Conservation (phyloP, 2,888 invertebrate genomes). For the Griposia aprilina region DNA sequence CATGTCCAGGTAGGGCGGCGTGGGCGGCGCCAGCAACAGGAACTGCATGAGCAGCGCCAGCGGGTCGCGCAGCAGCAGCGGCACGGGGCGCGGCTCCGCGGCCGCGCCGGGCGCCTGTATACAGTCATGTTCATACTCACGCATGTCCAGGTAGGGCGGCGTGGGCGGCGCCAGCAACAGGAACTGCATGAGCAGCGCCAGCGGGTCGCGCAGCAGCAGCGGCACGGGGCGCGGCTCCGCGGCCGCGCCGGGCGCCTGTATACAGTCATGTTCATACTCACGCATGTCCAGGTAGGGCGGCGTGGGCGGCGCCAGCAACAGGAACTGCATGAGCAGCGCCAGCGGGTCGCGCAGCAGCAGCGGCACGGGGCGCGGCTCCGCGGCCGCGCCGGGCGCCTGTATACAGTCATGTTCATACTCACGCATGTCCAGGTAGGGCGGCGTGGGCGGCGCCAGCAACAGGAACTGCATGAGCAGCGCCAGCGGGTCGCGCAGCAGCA, state of each 20-base stretch:
- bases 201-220: conserved; percentile 96
- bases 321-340: conserved; percentile 96
- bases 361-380: conserved; percentile 90
- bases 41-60: conserved; percentile 96
- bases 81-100: conserved; percentile 87
- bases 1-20: conserved; percentile 93
- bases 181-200: conserved; percentile 96
- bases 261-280: conserved; percentile 81
- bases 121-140: conserved; percentile 89
- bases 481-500: conserved; percentile 96
- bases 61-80: conserved; percentile 96
- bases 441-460: conserved; percentile 95
- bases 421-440: conserved; percentile 94
- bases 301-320: conserved; percentile 95
- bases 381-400: conserved; percentile 59
- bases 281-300: conserved; percentile 93
- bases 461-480: conserved; percentile 97
- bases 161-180: conserved; percentile 96
- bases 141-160: conserved; percentile 93
- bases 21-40: conserved; percentile 95
- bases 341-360: conserved; percentile 96
- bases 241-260: conserved; percentile 60
- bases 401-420: conserved; percentile 13
- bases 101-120: conserved; percentile 61
- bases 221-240: conserved; percentile 90